Evolutionary conservation across 1,140 invertebrate genomes (phyloP), one percentile per base, ranked within the genome.

Genomic region (Eriosoma lanigerum): DNA sequence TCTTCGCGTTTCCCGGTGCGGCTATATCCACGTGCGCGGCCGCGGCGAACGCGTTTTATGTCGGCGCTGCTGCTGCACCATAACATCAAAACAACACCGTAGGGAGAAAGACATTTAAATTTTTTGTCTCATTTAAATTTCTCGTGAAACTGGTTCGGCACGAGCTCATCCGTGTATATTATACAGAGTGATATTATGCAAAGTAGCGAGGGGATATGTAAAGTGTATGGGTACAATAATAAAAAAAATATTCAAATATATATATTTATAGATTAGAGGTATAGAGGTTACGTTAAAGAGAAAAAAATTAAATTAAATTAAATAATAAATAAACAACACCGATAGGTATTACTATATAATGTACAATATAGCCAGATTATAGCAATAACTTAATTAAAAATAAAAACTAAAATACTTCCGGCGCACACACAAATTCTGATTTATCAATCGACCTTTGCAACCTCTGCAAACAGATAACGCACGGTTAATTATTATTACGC

Each of bases 71-170:
- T 44, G 29, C 32, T 9, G 58, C 32, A 44, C 46, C 9, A 12
- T 12, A 12, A 48, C 46, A 48, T 48, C 46, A 15, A 48, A 48
- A 48, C 46, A 8, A 38, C 8, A 38, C 32, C 52, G 38, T 26
- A 17, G 24, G 38, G 75, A 48, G 19, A n/a, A n/a, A 52, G 68
- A 72, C 46, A 32, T 72, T 72, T 24, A 17, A 78, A 78, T 60
- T 38, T 78, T 60, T 46, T 3, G 6, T 75, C 72, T 75, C 50
- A 60, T 60, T 78, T 78, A 38, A 78, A 78, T 60, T 78, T 78
- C 72, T 44, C 29, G 72, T 58, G 52, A 46, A 78, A 78, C 75
- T 78, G 75, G 75, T 78, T 78, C 54, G 54, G 75, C 75, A 78
- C 75, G 56, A 78, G 75, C 75, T 48, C 21, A 5, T 21, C 29